These are phyloP conservation scores for Oreochromis mossambicus DNA, from an alignment of 2,797 vertebrate species.

Conservation along the genomic window DNA sequence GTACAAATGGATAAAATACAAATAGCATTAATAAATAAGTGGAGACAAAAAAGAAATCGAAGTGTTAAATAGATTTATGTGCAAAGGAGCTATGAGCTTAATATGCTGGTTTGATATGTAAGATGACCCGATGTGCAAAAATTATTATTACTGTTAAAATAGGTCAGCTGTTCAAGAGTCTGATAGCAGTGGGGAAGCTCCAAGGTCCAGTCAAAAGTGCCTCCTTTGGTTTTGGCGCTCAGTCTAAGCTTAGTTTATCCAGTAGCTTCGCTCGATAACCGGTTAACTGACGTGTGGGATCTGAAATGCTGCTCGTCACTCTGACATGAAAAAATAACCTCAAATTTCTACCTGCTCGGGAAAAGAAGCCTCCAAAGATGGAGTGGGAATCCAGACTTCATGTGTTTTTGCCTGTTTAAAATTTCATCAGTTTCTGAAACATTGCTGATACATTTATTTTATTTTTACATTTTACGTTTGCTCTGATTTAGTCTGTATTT, in stretches of 20 bases:
- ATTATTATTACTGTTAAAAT: rapidly evolving
- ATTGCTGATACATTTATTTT: neutral
- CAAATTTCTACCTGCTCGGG: rapidly evolving
- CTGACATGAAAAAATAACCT: neutral
- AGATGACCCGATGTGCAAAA: neutral
- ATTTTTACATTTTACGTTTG: rapidly evolving
- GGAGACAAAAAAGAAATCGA: neutral
- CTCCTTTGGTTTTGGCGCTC: neutral
- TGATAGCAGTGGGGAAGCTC: neutral
- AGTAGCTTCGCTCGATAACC: no score
- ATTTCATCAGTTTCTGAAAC: rapidly evolving
- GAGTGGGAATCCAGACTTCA: neutral
- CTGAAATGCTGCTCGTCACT: neutral
- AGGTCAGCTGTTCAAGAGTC: neutral
- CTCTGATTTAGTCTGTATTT: neutral
- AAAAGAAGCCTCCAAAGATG: neutral
- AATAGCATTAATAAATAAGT: neutral
- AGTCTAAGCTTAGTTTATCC: neutral
- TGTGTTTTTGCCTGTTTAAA: rapidly evolving
- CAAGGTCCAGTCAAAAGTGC: rapidly evolving
- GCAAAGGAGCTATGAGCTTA: neutral
- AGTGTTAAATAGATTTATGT: neutral
- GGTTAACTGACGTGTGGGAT: no score
- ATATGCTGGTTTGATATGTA: neutral
- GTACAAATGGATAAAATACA: neutral